Percentiles rank a stretch among this genome's conserved stretches.
Conservation (phyloP, 2,888 invertebrate species). For the Axea sp. region DNA sequence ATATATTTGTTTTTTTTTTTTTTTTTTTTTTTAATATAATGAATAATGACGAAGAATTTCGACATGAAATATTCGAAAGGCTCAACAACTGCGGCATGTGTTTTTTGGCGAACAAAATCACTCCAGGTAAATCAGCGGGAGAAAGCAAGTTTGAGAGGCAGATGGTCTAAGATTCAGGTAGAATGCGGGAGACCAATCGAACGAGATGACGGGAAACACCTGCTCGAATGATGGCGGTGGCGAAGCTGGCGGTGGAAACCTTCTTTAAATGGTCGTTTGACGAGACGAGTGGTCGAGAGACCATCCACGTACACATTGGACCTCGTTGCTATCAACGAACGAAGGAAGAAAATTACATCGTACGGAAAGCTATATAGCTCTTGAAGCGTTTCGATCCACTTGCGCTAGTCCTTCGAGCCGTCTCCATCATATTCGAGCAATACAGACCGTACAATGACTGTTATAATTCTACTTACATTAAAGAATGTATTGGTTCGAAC, state of each 20-base stretch:
- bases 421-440: slow-evolving; percentile 3
- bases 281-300: slow-evolving; percentile 40
- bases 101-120: slow-evolving; percentile 49
- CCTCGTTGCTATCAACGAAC: slow-evolving; percentile 40
- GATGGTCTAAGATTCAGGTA: slow-evolving; percentile 69
- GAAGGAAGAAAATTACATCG: slow-evolving; percentile 53
- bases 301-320: slow-evolving; percentile 44
- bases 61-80: slow-evolving; percentile 20
- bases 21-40: too few relatives aligned
- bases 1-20: too few relatives aligned
- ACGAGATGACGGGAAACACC: slow-evolving; percentile 69
- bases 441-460: slow-evolving; percentile 15
- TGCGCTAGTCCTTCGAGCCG: slow-evolving; percentile 12
- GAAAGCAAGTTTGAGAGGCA: slow-evolving; percentile 63
- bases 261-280: slow-evolving; percentile 64
- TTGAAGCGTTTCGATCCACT: slow-evolving; percentile 42
- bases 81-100: slow-evolving; percentile 32
- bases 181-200: slow-evolving; percentile 57
- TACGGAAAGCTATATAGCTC: slow-evolving; percentile 45
- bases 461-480: slow-evolving; percentile 8
- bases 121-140: slow-evolving; percentile 62
- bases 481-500: background rate
- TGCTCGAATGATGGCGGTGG: slow-evolving; percentile 65
- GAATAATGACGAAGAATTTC: background rate
- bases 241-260: slow-evolving; percentile 60